Percentiles rank a stretch among this genome's conserved stretches.
phyloP scores from a whole-genome alignment of 2,113 vertebrate genomes.

The Gavia stellata region DNA sequence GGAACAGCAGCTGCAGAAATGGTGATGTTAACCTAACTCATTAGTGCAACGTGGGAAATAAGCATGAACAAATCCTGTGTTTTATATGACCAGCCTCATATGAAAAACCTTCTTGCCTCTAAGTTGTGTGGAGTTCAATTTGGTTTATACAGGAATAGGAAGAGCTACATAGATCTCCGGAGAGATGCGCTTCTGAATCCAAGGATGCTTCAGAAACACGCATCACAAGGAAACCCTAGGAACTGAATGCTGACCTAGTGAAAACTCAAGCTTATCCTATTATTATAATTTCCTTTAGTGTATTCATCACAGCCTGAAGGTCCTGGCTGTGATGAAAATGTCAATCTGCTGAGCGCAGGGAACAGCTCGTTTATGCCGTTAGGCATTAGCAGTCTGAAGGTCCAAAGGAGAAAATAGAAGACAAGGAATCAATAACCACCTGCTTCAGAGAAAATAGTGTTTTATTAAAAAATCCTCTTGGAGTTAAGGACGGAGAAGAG shows the following conservation, averaged over 20 bases:
- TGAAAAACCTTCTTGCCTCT: neutral
- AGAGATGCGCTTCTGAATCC: neutral
- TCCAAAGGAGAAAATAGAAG: neutral
- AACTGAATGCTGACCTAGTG: neutral
- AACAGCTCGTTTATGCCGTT: neutral
- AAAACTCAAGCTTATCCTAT: neutral
- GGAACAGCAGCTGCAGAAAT: neutral
- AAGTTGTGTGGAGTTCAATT: neutral
- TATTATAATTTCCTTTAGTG: neutral
- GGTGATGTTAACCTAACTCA: neutral
- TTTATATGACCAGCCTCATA: neutral
- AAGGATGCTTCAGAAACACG: neutral
- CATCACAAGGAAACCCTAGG: neutral
- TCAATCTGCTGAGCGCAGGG: neutral
- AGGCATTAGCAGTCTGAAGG: neutral
- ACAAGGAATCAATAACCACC: neutral
- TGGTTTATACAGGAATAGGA: neutral
- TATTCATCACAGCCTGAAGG: neutral
- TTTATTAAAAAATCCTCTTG: neutral
- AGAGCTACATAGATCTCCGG: neutral
- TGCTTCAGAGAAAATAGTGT: neutral
- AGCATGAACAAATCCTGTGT: neutral
- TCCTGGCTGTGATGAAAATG: neutral
- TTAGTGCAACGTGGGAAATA: fast-evolving
- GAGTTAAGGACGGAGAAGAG: neutral